Conservation (phyloP, 2,888 invertebrate species). For the Ecdyonurus torrentis region DNA sequence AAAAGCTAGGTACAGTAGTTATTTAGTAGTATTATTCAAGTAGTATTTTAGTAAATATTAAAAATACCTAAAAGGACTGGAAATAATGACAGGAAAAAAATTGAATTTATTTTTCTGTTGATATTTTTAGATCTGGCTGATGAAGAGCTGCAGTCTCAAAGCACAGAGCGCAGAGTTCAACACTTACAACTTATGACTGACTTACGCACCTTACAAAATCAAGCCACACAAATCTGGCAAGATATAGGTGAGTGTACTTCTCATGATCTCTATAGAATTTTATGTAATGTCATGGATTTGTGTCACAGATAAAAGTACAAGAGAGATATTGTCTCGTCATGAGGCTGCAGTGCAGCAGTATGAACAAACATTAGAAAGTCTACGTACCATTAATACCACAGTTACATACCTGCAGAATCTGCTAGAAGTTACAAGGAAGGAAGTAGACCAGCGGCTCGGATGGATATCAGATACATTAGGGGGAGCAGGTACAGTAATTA, state of each 20-base stretch:
- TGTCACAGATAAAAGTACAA: slow-evolving; percentile 25
- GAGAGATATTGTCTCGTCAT: slow-evolving; percentile 30
- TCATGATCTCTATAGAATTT: neutral
- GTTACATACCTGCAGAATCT: slow-evolving; percentile 22
- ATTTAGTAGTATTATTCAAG: neutral
- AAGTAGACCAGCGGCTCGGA: slow-evolving; percentile 10
- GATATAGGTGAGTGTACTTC: slow-evolving; percentile 30
- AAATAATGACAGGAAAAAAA: neutral
- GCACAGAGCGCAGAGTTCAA: slow-evolving; percentile 29
- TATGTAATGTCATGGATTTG: slow-evolving; percentile 1
- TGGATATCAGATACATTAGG: slow-evolving; percentile 12
- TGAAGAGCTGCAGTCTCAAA: slow-evolving; percentile 30
- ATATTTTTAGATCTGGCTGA: slow-evolving; percentile 28
- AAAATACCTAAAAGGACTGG: neutral
- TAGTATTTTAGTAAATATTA: neutral
- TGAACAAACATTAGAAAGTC: slow-evolving; percentile 30
- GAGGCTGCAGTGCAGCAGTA: slow-evolving; percentile 29
- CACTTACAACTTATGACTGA: slow-evolving; percentile 37
- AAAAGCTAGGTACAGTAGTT: slow-evolving; percentile 28
- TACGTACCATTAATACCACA: slow-evolving; percentile 34
- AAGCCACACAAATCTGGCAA: slow-evolving; percentile 34
- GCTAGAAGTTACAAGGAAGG: slow-evolving; percentile 11
- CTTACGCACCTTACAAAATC: slow-evolving; percentile 33
- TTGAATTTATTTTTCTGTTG: slow-evolving; percentile 2
- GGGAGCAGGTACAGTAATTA: slow-evolving; percentile 9